Base-by-base conservation (phyloP, 2,797 vertebrate species). In the Eptatretus atami region DNA sequence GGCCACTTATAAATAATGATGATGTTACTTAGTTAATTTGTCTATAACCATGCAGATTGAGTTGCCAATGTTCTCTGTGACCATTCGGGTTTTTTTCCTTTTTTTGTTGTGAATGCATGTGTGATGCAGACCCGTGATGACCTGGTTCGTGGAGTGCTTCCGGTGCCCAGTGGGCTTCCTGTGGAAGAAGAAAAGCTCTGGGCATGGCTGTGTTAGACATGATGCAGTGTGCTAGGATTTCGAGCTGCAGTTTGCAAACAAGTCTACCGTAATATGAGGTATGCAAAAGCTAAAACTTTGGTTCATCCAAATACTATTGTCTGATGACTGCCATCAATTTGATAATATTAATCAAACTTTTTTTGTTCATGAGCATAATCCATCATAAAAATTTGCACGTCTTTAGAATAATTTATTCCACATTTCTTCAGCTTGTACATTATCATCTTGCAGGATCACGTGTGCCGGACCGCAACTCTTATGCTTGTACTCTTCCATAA, bases 171-270 rank as follows among this genome's bases (percentile, higher is more conserved):
- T 53, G 75, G 77, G 54, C 67, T 90, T 67, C 80, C 76, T 53
- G 68, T 72, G 53, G 82, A 86, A 68, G 84, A 84, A 52, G 78
- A n/a, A 86, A 63, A 88, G 82, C 63, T n/a, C 78, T 95, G 3
- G 74, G 80, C 64, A 76, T 96, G 67, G 87, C 85, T 0, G 77
- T 96, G 66, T 71, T 96, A 69, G 90, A 96, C 69, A 71, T 96
- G 69, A 82, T 82, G 74, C 78, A 78, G 67, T 79, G 84, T 70
- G 77, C 83, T 2, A 73, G 75, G 65, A 83, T 93, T 72, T 70
- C 65, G 63, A 72, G 72, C 55, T 76, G 74, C 71, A 77, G 71
- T 65, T 76, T 82, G 0, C 71, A 65, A n/a, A 2, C 74, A 84
- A 14, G 69, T 85, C 69, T 80, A 77, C 71, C 80, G 72, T 64